Conservation (phyloP, 2,797 vertebrate genomes). For the Eurystomus glaucurus region DNA sequence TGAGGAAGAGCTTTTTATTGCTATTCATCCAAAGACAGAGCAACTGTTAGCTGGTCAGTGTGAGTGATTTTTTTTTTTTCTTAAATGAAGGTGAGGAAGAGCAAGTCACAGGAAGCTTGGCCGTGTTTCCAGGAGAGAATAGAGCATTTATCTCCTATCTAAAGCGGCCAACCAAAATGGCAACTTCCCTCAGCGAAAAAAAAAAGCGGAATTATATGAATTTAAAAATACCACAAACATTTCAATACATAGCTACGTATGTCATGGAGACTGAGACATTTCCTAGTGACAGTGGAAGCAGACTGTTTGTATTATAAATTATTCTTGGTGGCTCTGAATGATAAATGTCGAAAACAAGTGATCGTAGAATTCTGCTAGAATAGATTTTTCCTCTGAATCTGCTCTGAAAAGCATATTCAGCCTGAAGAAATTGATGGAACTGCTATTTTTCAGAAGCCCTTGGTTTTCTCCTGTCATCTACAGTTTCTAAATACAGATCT, state of each 20-base stretch:
- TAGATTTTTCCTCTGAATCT: not conserved
- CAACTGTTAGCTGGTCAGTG: not conserved
- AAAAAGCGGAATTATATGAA: not conserved
- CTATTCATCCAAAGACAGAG: not conserved
- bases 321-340: constrained; percentile 13
- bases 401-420: not conserved
- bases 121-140: not conserved
- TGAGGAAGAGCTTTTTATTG: not conserved
- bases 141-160: not conserved
- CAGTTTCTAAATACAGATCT: not conserved
- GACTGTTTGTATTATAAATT: not conserved
- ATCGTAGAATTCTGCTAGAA: not conserved
- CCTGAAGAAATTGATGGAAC: not conserved
- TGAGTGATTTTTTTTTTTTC: not conserved
- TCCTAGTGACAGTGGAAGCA: not conserved
- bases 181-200: not conserved
- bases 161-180: not conserved
- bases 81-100: not conserved
- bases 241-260: not conserved
- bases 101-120: not conserved
- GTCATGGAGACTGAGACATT: not conserved
- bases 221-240: not conserved
- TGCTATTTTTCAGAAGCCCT: not conserved
- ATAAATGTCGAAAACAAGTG: not conserved
- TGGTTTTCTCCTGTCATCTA: not conserved